phyloP scores from a whole-genome alignment of 1,140 invertebrate species.

The Cecropterus lyciades region DNA sequence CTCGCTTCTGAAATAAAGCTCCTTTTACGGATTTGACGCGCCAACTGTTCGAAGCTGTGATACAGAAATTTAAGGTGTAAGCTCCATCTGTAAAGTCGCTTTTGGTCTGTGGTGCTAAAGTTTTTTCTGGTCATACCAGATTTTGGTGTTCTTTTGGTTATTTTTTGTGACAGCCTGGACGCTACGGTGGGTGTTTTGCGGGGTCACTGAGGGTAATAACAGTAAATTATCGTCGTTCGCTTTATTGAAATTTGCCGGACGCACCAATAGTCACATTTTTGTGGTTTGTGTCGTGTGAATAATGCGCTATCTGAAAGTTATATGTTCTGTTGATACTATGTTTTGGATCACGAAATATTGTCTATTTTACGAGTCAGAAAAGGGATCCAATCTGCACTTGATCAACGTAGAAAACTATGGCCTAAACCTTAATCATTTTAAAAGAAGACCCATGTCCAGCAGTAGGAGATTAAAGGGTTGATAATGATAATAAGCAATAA shows the following conservation, averaged over 20 bases:
- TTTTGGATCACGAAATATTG: no score
- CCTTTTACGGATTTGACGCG: conserved; percentile 67
- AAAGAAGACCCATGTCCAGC: no score
- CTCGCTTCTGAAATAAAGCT: conserved; percentile 81
- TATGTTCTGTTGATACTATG: no score
- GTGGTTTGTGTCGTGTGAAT: conserved; percentile 7
- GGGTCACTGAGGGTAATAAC: conserved; percentile 82
- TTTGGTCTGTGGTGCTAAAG: conserved; percentile 39
- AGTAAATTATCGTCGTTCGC: conserved; percentile 80
- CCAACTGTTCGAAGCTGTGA: conserved; percentile 39
- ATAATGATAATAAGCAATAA: no score
- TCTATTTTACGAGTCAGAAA: no score
- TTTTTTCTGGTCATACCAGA: conserved; percentile 81
- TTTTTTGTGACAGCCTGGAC: conserved; percentile 75
- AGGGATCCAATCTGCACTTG: no score
- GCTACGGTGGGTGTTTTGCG: conserved; percentile 81
- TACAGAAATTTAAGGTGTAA: conserved; percentile 46
- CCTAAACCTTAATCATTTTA: no score
- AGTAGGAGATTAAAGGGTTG: no score
- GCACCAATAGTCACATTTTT: conserved; percentile 68
- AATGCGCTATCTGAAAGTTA: no score
- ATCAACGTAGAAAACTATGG: no score
- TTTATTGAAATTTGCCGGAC: conserved; percentile 79
- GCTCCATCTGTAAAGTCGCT: conserved; percentile 44
- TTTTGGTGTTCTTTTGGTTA: conserved; percentile 71